These are phyloP conservation scores for Drosophila neocordata DNA, from an alignment of 1,140 invertebrate species.

Conservation along the genomic window DNA sequence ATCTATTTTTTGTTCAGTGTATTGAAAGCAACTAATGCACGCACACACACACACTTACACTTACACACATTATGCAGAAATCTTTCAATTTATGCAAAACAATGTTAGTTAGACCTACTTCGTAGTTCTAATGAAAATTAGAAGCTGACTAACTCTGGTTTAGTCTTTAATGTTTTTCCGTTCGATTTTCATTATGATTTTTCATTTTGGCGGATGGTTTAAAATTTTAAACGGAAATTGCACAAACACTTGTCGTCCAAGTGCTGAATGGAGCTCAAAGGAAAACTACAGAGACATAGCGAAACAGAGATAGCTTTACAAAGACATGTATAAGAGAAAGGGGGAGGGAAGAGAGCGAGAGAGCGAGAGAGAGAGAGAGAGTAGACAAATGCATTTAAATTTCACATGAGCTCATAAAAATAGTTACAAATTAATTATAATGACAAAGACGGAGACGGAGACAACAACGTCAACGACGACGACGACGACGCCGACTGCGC, in stretches of 20 bases:
- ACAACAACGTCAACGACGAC: slow-evolving; percentile 41
- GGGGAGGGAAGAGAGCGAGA: neutral
- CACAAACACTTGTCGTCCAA: slow-evolving; percentile 74
- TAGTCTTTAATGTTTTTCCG: slow-evolving; percentile 55
- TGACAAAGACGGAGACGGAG: slow-evolving; percentile 59
- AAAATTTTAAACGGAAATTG: slow-evolving; percentile 78
- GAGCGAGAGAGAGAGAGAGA: slow-evolving; percentile 9
- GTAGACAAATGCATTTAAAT: slow-evolving; percentile 64
- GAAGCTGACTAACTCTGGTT: slow-evolving; percentile 27
- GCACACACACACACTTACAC: no score
- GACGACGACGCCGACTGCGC: slow-evolving; percentile 10
- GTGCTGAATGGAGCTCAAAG: slow-evolving; percentile 36
- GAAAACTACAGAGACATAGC: neutral
- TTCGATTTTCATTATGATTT: slow-evolving; percentile 74
- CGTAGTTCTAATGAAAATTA: slow-evolving; percentile 73
- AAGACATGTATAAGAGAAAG: neutral
- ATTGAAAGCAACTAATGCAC: no score
- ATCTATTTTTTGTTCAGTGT: no score
- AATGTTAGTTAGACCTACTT: slow-evolving; percentile 29
- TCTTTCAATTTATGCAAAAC: slow-evolving; percentile 7
- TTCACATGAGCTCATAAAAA: slow-evolving; percentile 81
- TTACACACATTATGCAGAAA: neutral
- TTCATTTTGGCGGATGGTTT: slow-evolving; percentile 65
- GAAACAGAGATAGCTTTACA: neutral
- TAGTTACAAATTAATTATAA: slow-evolving; percentile 81